A percentile compares a stretch with the other conserved stretches of the same genome.
phyloP scores from a whole-genome alignment of 2,113 vertebrate species.

The Taxidea taxus region DNA sequence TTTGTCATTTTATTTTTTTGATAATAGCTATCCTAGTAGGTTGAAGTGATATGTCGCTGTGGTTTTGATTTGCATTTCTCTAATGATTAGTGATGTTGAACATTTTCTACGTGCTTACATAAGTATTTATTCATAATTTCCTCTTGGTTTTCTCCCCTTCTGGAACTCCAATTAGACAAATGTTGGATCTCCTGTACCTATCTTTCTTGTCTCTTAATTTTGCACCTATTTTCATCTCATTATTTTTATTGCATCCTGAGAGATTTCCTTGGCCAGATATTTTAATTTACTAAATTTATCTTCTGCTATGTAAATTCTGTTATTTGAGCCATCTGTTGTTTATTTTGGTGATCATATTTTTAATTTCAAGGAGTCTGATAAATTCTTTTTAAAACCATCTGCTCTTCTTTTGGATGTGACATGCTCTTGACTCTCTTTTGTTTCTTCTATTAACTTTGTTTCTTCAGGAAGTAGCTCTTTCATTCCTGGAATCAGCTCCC shows the following conservation, averaged over 20 bases:
- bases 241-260: conserved; percentile 22
- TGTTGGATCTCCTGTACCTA: neutral
- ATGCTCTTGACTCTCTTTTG: neutral
- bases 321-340: conserved; percentile 58
- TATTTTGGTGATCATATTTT: conserved; percentile 58
- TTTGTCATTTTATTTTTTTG: neutral
- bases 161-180: conserved; percentile 6
- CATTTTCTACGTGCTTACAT: neutral
- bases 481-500: neutral
- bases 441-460: conserved; percentile 11
- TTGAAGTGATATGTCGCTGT: neutral
- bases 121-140: neutral
- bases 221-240: conserved; percentile 10
- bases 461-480: conserved; percentile 43
- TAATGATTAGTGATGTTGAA: neutral
- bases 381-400: conserved; percentile 41
- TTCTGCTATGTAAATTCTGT: conserved; percentile 60
- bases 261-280: conserved; percentile 47
- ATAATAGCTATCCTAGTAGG: neutral
- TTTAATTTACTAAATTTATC: conserved; percentile 47
- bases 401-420: neutral
- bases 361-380: conserved; percentile 48
- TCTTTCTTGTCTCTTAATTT: neutral
- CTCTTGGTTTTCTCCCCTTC: neutral
- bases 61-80: neutral